Conservation (phyloP, 2,113 vertebrate species). For the Pongo pygmaeus region DNA sequence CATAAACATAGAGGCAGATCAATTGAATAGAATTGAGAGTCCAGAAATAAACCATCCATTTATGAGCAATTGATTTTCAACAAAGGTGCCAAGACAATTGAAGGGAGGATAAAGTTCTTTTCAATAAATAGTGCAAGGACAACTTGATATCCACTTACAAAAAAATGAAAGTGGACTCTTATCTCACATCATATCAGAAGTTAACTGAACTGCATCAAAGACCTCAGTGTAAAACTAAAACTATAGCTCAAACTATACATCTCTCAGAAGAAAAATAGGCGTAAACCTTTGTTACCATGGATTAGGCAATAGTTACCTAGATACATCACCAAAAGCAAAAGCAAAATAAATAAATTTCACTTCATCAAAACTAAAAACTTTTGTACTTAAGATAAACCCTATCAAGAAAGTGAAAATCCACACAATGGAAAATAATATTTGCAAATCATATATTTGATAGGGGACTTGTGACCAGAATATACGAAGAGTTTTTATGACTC, state of each 20-base stretch:
- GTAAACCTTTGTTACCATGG: background rate
- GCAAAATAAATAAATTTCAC: background rate
- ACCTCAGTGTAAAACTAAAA: background rate
- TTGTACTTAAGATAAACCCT: background rate
- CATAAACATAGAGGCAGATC: background rate
- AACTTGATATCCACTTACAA: background rate
- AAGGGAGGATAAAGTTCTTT: background rate
- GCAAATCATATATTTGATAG: background rate
- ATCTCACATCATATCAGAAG: background rate
- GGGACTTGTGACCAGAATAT: background rate
- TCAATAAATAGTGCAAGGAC: background rate
- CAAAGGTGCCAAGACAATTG: background rate
- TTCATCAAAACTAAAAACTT: background rate
- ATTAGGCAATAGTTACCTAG: background rate
- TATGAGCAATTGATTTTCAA: background rate
- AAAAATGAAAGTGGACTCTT: background rate
- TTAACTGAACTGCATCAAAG: background rate
- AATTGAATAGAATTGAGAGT: background rate
- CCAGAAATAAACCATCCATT: background rate
- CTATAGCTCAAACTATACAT: background rate
- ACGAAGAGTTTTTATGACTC: too few relatives aligned
- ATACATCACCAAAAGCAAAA: background rate
- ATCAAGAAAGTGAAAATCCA: background rate
- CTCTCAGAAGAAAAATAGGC: background rate
- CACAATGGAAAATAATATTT: background rate